A percentile compares a stretch with the other conserved stretches of the same genome.
Conservation (phyloP, 1,140 invertebrate genomes). For the Mya arenaria region DNA sequence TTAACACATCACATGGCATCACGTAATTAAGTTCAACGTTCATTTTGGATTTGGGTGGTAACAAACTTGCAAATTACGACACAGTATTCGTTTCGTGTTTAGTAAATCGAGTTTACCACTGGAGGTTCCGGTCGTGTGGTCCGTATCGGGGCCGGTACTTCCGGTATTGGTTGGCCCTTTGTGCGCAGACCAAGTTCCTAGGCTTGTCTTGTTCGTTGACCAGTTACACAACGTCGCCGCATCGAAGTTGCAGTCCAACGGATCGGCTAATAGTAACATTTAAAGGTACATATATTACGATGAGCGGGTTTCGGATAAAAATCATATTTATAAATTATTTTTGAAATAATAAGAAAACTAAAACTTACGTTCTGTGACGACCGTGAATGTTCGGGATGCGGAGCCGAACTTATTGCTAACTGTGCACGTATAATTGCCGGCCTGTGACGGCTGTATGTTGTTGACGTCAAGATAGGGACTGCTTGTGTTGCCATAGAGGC, state of each 20-base stretch:
- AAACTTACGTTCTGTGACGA: too few species aligned
- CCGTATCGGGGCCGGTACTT: conserved; percentile 44
- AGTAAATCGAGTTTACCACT: too few species aligned
- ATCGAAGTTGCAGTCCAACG: conserved; percentile 37
- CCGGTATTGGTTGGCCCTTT: conserved; percentile 18
- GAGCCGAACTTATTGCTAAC: neutral
- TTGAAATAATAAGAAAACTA: too few species aligned
- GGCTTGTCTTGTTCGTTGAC: neutral
- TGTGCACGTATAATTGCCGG: conserved; percentile 10
- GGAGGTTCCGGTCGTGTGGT: conserved; percentile 32
- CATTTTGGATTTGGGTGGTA: too few species aligned
- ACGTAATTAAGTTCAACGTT: too few species aligned
- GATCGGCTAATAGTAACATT: neutral
- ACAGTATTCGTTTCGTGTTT: too few species aligned
- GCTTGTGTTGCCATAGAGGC: neutral
- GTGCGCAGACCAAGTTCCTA: neutral
- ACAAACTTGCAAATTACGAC: too few species aligned
- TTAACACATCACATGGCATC: too few species aligned
- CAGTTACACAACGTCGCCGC: conserved; percentile 19
- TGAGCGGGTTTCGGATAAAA: too few species aligned
- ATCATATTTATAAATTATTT: too few species aligned
- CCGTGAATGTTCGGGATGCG: neutral
- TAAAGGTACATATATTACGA: too few species aligned
- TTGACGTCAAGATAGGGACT: neutral
- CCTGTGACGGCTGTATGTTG: conserved; percentile 2